Base-by-base conservation (phyloP, 1,140 invertebrate genomes). In the Aporrectodea caliginosa region DNA sequence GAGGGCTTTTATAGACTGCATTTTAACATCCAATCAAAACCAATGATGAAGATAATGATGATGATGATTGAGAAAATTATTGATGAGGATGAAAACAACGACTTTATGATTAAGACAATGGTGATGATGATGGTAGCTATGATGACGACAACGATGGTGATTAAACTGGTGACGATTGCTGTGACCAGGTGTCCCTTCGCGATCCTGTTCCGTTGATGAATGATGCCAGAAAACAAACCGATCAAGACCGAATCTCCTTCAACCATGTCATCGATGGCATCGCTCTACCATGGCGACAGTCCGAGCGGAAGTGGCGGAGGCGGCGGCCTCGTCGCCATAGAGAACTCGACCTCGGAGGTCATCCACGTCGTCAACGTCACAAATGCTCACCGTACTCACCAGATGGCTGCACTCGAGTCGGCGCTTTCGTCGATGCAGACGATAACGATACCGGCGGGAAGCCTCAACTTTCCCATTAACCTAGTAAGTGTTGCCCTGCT, bases 331-430 rank as follows among this genome's bases (percentile, higher is more conserved):
- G 79, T 81, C 30, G 75, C 69, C 74, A 80, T 78, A 33, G 85
- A 86, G 69, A 86, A 85, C 69, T 80, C 79, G 0, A 77, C 30
- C 34, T 34, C 79, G 1, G 79, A 80, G 71, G 82, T 85, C 71
- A 85, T 86, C 58, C 85, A 86, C 80, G 84, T 85, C 12, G 82
- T 85, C n/a, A 84, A 82, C 69, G 80, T 81, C 27, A 43, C 31
- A 29, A 30, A 35, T 35, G 79, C 68, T 58, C 22, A 43, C 78
- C 30, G 70, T 22, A 29, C 68, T 30, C 68, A 78, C 22, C 69
- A 71, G 33, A 69, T 70, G 35, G 70, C 35, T 32, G 33, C 69
- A 77, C 27, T 70, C 32, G 35, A 27, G 34, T 77, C 71, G 2
- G 71, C 68, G 68, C 34, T 69, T 22, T 72, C 80, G 30, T 68